These are phyloP conservation scores for Rallus crepitans DNA, from an alignment of 2,797 vertebrate genomes.

Conservation along the genomic window DNA sequence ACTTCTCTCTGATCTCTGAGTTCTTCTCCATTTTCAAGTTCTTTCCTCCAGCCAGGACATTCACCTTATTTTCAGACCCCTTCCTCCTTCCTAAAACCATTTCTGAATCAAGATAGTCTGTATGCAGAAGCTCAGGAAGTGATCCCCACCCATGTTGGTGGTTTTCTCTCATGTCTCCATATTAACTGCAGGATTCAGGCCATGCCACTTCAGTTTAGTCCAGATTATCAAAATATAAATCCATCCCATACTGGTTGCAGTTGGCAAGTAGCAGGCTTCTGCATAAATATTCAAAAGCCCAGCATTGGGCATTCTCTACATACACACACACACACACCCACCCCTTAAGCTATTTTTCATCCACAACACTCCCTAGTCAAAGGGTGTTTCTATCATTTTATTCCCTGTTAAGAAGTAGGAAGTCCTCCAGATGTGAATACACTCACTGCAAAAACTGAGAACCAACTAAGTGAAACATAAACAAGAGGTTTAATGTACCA, in stretches of 20 bases:
- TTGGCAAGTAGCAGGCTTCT: background rate
- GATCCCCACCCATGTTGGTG: background rate
- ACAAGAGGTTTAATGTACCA: slow-evolving; percentile 51
- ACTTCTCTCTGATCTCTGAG: background rate
- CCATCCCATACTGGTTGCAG: background rate
- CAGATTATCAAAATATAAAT: background rate
- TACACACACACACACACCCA: background rate
- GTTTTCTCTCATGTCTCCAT: background rate
- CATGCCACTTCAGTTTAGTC: background rate
- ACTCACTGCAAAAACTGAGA: slow-evolving; percentile 26
- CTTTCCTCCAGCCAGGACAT: background rate
- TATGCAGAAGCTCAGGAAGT: background rate
- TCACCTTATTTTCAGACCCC: background rate
- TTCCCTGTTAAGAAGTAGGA: background rate
- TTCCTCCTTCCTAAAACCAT: background rate
- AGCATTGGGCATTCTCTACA: background rate
- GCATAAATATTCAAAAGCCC: background rate
- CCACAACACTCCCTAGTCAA: background rate
- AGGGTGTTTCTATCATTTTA: background rate
- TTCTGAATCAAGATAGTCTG: background rate
- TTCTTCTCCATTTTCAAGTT: background rate
- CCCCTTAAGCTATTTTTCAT: background rate
- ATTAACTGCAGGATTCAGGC: background rate
- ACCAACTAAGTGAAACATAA: slow-evolving; percentile 40
- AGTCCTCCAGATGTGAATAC: background rate